These are phyloP conservation scores for Pionites leucogaster DNA, from an alignment of 2,113 vertebrate genomes.

Conservation along the genomic window DNA sequence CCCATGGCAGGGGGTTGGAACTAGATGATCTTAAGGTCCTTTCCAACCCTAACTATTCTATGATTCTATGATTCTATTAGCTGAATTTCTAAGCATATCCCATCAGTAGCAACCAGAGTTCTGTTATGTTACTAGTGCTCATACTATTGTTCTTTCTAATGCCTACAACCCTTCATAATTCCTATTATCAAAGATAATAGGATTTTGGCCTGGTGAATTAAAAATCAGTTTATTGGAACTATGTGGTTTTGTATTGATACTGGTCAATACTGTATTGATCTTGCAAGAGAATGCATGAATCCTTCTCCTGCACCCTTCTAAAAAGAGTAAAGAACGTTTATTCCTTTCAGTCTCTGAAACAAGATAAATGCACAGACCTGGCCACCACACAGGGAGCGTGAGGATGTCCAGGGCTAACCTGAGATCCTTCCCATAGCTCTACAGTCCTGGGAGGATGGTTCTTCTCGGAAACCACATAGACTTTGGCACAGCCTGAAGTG, in stretches of 20 bases:
- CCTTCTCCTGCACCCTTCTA: neutral
- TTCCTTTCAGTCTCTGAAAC: neutral
- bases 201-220: neutral
- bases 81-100: neutral
- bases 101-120: neutral
- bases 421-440: neutral
- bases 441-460: neutral
- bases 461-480: neutral
- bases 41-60: neutral
- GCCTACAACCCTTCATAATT: neutral
- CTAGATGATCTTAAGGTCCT: neutral
- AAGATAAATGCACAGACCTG: neutral
- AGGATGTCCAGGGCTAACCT: neutral
- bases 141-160: neutral
- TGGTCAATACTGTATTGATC: neutral
- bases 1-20: neutral
- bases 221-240: neutral
- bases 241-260: neutral
- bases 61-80: neutral
- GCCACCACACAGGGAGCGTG: neutral
- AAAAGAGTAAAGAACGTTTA: neutral
- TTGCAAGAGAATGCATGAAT: neutral
- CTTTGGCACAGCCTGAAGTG: neutral
- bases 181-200: neutral
- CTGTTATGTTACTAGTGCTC: neutral